Base-by-base conservation (phyloP, 1,140 invertebrate genomes). In the Sinella curviseta region DNA sequence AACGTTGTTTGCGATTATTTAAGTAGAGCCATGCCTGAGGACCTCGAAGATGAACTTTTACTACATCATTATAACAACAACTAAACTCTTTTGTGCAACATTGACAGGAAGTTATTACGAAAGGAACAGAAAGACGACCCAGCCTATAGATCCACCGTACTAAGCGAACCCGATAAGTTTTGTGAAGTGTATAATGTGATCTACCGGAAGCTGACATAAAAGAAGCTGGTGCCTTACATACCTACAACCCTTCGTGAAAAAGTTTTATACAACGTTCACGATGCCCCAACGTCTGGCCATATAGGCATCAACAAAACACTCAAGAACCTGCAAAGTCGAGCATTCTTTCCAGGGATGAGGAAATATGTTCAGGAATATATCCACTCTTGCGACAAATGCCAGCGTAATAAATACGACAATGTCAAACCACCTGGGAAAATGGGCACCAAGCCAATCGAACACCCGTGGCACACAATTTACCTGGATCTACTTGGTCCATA, bases 401-500 rank as follows among this genome's bases (percentile, higher is more conserved):
- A 80, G 24, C 2, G 78, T 8, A 73, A 57, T 0, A 80, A 80
- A 55, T 73, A 73, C 54, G 36, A 70, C 14, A 76, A 80, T 73
- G 0, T 54, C 0, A 67, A 77, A 34, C 34, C 74, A 0, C 0
- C 55, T 12, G 80, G 67, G 2, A 24, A 75, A 28, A 78, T 78
- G 77, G 26, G 30, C 0, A 73, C 70, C 1, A 57, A 73, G 3
- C 76, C n/a, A 20, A 55, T 76, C 0, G 34, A 76, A 0, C 16
- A 34, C 0, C 34, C 86, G 0, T 89, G 89, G 76, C 57, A 82
- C 0, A 86, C 88, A 77, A 81, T 90, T 0, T 87, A 90, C 81
- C 79, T 90, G 0, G 89, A 90, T 83, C 84, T 90, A 0, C 83
- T 88, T 14, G 86, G 86, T 17, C 88, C 86, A 0, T 80, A 88